Base-by-base conservation (phyloP, 2,113 vertebrate genomes). In the Silurus asotus region DNA sequence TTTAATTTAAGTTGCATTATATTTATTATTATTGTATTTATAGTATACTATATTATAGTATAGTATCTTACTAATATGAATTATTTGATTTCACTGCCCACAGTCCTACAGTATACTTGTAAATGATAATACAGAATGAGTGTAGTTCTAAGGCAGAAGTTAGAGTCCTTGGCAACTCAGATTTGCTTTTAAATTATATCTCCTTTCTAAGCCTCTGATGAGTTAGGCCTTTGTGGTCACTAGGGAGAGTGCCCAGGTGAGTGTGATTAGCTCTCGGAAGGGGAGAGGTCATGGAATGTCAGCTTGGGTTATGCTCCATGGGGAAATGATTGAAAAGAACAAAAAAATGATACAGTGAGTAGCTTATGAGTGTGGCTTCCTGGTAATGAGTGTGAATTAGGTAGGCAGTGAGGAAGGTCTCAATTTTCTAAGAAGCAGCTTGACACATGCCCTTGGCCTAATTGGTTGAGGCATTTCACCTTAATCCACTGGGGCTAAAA, bases 401-500 rank as follows among this genome's bases (percentile, higher is more conserved):
- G 92, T 91, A 92, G 91, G 89, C 90, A 85, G 89, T 87, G 83
- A 85, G 82, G 78, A 76, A 92, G 88, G 90, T 92, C 91, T 93
- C 83, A 90, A 90, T 93, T 93, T 93, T 92, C 87, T 69, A 87
- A 86, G 92, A 93, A 93, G 92, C 92, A 93, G 91, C 89, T 88
- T 19, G 89, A 94, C 92, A 93, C 92, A 93, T 95, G 94, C 93
- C 92, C 92, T 92, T 72, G 81, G 91, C 90, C 91, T 94, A 95
- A 95, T 94, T 94, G 92, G 91, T 93, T 92, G 91, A 90, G 89
- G 93, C 91, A 88, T 90, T 91, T 93, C 88, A 89, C 83, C 86
- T 59, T 91, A 93, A 93, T 93, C 92, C 92, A 87, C 6, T 62
- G 51, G 62, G 59, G 51, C 75, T 80, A 70, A 84, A 72, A 86